Evolutionary conservation across 2,888 invertebrate species (phyloP).

Genomic region (Agonopterix arenella): DNA sequence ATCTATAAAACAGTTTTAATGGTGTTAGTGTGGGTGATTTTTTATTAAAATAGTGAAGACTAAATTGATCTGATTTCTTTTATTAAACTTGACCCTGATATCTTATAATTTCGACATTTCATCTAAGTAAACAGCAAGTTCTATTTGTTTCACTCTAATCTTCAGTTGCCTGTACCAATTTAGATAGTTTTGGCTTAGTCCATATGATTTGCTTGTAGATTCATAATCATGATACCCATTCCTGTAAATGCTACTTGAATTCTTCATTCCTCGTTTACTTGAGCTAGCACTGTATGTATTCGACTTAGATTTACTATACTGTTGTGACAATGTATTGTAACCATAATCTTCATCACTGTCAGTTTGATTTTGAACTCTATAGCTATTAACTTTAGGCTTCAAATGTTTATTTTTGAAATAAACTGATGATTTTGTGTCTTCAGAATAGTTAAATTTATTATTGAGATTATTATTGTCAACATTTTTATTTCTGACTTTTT

Average conservation of each 20-base stretch:
- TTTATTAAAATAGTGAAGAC: conserved; percentile 1
- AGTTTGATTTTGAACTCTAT: too few species aligned
- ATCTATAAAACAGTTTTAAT: background rate
- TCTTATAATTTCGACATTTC: conserved; percentile 33
- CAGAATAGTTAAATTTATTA: too few species aligned
- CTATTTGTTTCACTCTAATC: conserved; percentile 38
- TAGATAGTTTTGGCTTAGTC: conserved; percentile 19
- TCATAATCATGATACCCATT: background rate
- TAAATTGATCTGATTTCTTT: background rate
- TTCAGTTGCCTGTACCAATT: conserved; percentile 53
- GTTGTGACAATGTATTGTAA: conserved; percentile 11
- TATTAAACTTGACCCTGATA: background rate
- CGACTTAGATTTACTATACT: conserved; percentile 2
- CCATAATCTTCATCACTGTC: conserved; percentile 6
- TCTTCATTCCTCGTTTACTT: too few species aligned
- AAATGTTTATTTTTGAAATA: too few species aligned
- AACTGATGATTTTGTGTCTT: too few species aligned
- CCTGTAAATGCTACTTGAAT: background rate
- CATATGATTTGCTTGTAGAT: background rate
- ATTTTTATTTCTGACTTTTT: too few species aligned
- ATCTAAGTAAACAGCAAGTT: conserved; percentile 43
- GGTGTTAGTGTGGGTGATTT: conserved; percentile 1
- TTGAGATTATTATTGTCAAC: too few species aligned
- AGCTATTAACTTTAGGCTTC: too few species aligned
- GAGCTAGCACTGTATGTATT: conserved; percentile 7